A percentile compares a stretch with the other conserved stretches of the same genome.
phyloP scores from a whole-genome alignment of 2,888 invertebrate genomes.

The Oscheius sp. region DNA sequence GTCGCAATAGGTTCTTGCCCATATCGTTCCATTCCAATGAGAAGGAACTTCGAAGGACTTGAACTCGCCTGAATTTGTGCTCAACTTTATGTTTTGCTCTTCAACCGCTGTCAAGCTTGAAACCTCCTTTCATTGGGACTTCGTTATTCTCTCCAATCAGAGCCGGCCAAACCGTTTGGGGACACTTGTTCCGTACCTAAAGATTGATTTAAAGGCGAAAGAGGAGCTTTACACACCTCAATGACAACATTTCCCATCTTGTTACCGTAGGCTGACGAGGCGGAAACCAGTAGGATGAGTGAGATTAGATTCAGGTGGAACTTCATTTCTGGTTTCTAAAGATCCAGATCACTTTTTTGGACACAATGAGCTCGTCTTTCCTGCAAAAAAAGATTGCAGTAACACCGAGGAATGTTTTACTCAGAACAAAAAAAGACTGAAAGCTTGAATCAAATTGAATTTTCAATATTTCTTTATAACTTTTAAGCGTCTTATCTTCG shows the following conservation, averaged over 20 bases:
- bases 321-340: too few species aligned
- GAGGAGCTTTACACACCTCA: not conserved
- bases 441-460: too few species aligned
- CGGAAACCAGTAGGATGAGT: not conserved
- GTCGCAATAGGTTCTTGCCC: slow-evolving; percentile 10
- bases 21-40: slow-evolving; percentile 14
- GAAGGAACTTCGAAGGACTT: slow-evolving; percentile 5
- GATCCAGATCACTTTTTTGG: too few species aligned
- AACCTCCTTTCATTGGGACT: not conserved
- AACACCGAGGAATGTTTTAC: too few species aligned
- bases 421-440: too few species aligned
- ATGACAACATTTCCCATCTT: not conserved
- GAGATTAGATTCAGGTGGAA: too few species aligned
- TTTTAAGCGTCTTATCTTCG: too few species aligned
- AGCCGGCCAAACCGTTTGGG: slow-evolving; percentile 5
- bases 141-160: not conserved
- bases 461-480: too few species aligned
- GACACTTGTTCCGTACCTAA: slow-evolving; percentile 8
- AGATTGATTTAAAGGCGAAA: not conserved
- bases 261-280: too few species aligned
- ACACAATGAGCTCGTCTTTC: too few species aligned
- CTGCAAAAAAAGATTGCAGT: too few species aligned
- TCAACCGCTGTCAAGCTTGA: slow-evolving; percentile 6
- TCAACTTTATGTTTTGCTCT: not conserved
- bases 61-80: not conserved